Evolutionary conservation across 1,140 invertebrate genomes (phyloP), one percentile per base, ranked within the genome.

Genomic region (Cardiocondyla obscurior): DNA sequence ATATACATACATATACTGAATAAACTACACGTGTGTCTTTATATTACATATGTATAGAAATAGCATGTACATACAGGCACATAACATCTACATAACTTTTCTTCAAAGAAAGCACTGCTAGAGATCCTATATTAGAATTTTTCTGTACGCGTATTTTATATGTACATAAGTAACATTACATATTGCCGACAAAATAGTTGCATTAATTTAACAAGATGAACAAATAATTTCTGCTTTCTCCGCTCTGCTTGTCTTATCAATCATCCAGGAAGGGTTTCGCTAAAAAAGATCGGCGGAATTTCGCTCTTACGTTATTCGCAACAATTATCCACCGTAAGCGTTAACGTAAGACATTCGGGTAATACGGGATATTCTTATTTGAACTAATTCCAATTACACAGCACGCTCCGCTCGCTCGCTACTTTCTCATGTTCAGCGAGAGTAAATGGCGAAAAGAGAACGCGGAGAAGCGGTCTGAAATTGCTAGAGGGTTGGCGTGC

Each of bases 371-470:
- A 60, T 70, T 85, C 65, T 64, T 60, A 79, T 72, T 72, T 58
- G 19, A 65, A 22, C 49, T 83, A 87, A 84, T 86, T 86, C 72
- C 81, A 67, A 82, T 84, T 72, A 86, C 82, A 58, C 44, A 62
- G 42, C 44, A 58, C 28, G 39, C 83, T 87, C 44, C 44, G 83
- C 8, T 44, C 58, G 25, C n/a, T 55, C n/a, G 57, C 46, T 77
- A 73, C 73, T 88, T 88, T 65, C 72, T 88, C 83, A 74, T 85
- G 79, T 89, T 89, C 83, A 77, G 57, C 58, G 58, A 82, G 84
- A 85, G 88, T 88, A 85, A 87, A 89, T 85, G 81, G 55, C 82
- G 79, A 81, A 70, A 82, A 74, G 79, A 85, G 79, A 84, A 62
- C 46, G 65, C 25, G 62, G 33, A 69, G 84, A 74, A 86, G 72